Conservation (phyloP, 2,888 invertebrate genomes). For the Drosophila mimetica region DNA sequence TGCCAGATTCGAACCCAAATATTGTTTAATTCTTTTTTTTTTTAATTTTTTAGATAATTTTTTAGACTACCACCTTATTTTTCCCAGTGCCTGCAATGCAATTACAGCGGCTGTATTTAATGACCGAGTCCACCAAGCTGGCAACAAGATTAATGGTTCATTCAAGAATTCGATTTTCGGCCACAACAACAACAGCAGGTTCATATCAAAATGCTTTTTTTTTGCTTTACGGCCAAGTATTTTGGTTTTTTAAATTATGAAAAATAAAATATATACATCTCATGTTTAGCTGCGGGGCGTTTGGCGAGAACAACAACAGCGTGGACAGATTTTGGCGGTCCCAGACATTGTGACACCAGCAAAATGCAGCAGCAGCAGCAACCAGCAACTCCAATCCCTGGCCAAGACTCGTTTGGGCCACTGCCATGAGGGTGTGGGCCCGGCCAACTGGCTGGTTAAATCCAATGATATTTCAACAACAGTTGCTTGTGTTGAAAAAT, state of each 20-base stretch:
- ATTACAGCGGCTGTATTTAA: constrained; percentile 75
- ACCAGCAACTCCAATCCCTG: constrained; percentile 49
- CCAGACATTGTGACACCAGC: constrained; percentile 80
- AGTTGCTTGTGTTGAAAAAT: constrained; percentile 61
- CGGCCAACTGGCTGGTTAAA: constrained; percentile 32
- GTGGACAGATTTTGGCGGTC: constrained; percentile 53
- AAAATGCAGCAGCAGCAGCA: constrained; percentile 24
- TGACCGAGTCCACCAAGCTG: constrained; percentile 64
- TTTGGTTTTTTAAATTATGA: constrained; percentile 31
- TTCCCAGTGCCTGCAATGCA: constrained; percentile 54
- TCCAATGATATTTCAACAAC: constrained; percentile 71
- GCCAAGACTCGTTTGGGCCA: constrained; percentile 42
- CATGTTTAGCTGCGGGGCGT: constrained; percentile 59
- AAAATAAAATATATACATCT: constrained; percentile 48
- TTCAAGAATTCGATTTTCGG: constrained; percentile 80
- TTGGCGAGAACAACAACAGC: constrained; percentile 56
- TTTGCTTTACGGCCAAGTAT: constrained; percentile 40
- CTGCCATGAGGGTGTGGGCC: constrained; percentile 45
- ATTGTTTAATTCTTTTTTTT: no score
- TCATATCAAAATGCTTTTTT: constrained; percentile 60
- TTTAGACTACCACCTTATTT: not conserved
- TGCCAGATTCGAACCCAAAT: no score
- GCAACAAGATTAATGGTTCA: constrained; percentile 80
- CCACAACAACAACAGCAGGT: constrained; percentile 65
- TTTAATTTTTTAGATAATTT: no score